A percentile compares a stretch with the other conserved stretches of the same genome.
These are phyloP conservation scores for Synergus itoensis DNA, from an alignment of 2,888 invertebrate species.

Conservation along the genomic window DNA sequence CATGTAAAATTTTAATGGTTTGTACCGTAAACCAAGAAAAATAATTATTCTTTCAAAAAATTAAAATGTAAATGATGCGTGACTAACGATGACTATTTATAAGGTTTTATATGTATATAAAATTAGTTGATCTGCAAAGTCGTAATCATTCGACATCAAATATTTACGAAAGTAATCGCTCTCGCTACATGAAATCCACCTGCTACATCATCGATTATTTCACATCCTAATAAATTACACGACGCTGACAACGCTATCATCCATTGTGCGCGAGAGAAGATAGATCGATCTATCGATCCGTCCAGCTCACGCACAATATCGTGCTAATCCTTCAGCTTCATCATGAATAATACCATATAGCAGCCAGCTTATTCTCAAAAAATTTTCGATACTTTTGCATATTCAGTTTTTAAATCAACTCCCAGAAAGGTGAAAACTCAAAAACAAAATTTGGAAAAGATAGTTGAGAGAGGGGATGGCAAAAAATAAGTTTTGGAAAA, in stretches of 20 bases:
- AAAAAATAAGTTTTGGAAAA: too few relatives aligned
- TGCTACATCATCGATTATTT: constrained; percentile 6
- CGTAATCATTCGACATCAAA: neutral
- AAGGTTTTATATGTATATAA: neutral
- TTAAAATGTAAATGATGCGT: too few relatives aligned
- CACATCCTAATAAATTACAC: neutral
- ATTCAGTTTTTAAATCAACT: neutral
- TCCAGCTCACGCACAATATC: constrained; percentile 2
- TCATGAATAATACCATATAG: constrained; percentile 1
- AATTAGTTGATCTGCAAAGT: neutral
- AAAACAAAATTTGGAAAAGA: too few relatives aligned
- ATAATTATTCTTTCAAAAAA: too few relatives aligned
- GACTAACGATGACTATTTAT: too few relatives aligned
- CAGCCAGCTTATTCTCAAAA: neutral
- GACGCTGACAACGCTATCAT: neutral
- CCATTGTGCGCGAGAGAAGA: constrained; percentile 3
- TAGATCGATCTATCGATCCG: neutral
- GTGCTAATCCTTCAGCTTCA: constrained; percentile 7
- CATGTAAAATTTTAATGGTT: neutral
- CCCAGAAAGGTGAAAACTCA: too few relatives aligned
- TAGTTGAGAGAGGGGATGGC: too few relatives aligned
- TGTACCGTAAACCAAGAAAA: too few relatives aligned
- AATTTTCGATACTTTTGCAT: neutral
- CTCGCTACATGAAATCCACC: neutral
- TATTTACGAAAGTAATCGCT: constrained; percentile 2